Evolutionary conservation across 2,113 vertebrate species (phyloP).

Genomic region (Pica pica): DNA sequence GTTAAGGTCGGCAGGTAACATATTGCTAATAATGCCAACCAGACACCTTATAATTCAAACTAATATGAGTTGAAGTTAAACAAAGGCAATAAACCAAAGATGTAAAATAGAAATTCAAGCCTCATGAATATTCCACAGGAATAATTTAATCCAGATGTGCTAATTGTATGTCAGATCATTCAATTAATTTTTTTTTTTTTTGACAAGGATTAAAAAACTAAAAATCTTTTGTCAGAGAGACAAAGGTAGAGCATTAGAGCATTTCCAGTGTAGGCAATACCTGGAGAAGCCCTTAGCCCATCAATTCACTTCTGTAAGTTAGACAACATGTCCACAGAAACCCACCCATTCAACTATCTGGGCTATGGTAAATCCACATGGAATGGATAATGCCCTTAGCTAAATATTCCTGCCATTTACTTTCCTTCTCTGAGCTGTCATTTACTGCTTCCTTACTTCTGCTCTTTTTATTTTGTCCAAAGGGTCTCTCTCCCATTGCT

Average conservation of each 20-base stretch:
- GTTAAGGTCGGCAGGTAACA: not conserved
- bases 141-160: not conserved
- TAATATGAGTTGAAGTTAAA: not conserved
- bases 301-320: fast-evolving
- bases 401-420: not conserved
- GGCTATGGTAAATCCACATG: not conserved
- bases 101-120: not conserved
- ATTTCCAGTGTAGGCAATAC: not conserved
- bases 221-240: not conserved
- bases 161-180: not conserved
- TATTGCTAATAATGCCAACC: not conserved
- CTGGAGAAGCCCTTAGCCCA: not conserved
- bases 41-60: not conserved
- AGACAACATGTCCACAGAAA: not conserved
- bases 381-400: not conserved
- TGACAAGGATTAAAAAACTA: not conserved
- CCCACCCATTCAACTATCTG: fast-evolving
- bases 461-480: not conserved
- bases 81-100: not conserved
- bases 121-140: not conserved
- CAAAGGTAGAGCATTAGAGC: not conserved
- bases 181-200: not conserved
- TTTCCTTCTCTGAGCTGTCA: not conserved
- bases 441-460: not conserved
- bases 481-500: not conserved